These are phyloP conservation scores for Tribolium freemani DNA, from an alignment of 2,888 invertebrate species.

Conservation along the genomic window DNA sequence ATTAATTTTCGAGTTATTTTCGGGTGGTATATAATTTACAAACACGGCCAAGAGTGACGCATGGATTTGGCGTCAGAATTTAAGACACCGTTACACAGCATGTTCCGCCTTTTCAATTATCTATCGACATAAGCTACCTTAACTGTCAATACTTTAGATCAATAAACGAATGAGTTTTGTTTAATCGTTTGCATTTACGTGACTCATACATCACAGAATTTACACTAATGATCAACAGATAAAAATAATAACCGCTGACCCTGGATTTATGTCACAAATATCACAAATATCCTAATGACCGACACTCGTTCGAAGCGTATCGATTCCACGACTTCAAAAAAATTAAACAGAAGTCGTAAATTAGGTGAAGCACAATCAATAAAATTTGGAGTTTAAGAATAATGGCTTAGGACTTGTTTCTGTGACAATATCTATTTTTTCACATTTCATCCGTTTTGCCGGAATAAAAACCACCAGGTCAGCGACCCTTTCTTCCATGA, in stretches of 20 bases:
- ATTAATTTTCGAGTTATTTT: constrained; percentile 63
- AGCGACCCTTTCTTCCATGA: neutral
- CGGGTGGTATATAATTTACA: constrained; percentile 58
- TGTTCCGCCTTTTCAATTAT: constrained; percentile 38
- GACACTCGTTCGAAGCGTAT: constrained; percentile 3
- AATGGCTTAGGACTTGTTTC: neutral
- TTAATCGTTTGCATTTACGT: constrained; percentile 25
- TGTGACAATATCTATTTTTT: too few relatives aligned
- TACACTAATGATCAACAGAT: constrained; percentile 31
- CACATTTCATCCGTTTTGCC: too few relatives aligned
- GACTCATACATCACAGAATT: constrained; percentile 23
- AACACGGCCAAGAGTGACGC: constrained; percentile 59
- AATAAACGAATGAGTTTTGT: constrained; percentile 16
- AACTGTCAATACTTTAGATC: constrained; percentile 28
- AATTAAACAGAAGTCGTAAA: neutral
- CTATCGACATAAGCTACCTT: constrained; percentile 19
- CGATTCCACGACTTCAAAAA: constrained; percentile 4
- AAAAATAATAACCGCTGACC: constrained; percentile 38
- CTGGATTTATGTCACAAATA: constrained; percentile 32
- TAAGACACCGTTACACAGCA: constrained; percentile 34
- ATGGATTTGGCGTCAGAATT: constrained; percentile 47
- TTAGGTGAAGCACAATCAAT: too few relatives aligned
- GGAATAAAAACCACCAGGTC: neutral
- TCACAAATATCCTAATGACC: constrained; percentile 36
- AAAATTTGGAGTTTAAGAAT: too few relatives aligned